A percentile compares a stretch with the other conserved stretches of the same genome.
Evolutionary conservation across 2,797 vertebrate species (phyloP).

Genomic region (Lerista edwardsae): DNA sequence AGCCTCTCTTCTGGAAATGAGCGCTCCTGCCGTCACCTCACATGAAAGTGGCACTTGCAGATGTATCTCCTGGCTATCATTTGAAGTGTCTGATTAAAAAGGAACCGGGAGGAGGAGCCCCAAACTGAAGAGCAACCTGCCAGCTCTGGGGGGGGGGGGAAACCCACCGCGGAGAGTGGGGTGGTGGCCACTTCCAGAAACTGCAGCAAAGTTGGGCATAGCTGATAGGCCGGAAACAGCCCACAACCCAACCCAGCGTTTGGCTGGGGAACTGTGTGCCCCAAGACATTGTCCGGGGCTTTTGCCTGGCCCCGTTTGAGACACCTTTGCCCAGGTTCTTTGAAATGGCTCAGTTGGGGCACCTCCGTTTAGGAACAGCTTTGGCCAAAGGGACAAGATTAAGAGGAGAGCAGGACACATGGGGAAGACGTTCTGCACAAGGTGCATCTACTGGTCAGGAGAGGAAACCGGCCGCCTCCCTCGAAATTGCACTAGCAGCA

Average conservation of each 20-base stretch:
- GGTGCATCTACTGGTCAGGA: neutral
- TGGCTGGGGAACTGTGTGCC: rapidly evolving
- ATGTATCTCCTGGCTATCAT: conserved; percentile 59
- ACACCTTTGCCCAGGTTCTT: neutral
- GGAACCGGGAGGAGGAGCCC: conserved; percentile 34
- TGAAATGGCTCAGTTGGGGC: neutral
- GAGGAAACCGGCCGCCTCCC: neutral
- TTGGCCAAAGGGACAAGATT: neutral
- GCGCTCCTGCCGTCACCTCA: conserved; percentile 58
- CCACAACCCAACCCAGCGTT: rapidly evolving
- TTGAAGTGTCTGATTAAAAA: conserved; percentile 72
- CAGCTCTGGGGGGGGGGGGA: too few species aligned
- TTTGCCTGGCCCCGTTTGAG: too few species aligned
- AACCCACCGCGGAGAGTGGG: neutral
- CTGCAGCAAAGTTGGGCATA: neutral
- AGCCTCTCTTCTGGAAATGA: conserved; percentile 40
- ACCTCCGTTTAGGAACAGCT: neutral
- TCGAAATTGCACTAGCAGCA: too few species aligned
- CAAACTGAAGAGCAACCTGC: neutral
- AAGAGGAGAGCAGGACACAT: neutral
- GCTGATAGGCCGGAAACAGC: neutral
- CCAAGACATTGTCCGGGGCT: neutral
- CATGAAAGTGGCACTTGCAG: conserved; percentile 63
- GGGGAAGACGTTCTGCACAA: neutral
- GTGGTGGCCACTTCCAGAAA: neutral